Evolutionary conservation across 1,140 invertebrate species (phyloP), one percentile per base, ranked within the genome.

Genomic region (Proctacanthus coquilletti): DNA sequence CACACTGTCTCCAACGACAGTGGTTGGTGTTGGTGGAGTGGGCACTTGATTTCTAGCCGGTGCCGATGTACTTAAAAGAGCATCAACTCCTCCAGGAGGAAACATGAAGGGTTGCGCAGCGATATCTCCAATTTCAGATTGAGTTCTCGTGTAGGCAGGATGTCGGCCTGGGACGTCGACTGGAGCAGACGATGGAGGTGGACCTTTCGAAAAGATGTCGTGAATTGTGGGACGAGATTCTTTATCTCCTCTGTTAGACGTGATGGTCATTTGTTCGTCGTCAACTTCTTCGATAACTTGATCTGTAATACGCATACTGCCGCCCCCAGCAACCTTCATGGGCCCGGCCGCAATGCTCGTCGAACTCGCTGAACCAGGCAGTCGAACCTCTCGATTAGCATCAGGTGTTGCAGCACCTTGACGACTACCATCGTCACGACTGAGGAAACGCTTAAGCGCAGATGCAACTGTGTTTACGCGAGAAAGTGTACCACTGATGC

Each of bases 261-360:
- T 81, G 33, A 82, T 74, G 3, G 82, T 84, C 42, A 72, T 65
- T 52, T 84, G 80, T 48, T 85, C 82, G 44, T 84, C 82, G 44
- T 84, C 82, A 0, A 84, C 77, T 53, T 85, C 82, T 52, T 84
- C 80, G 18, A 84, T 85, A 3, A 84, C 75, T 44, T 80, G 74
- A 46, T 77, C 71, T 0, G 77, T 71, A 13, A 85, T 78, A 44
- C 73, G 69, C 63, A 77, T 74, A 21, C 72, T 76, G n/a, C 75
- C 75, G 17, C 51, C 48, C 18, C 38, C 32, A 34, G 39, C 34
- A 40, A 34, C 41, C n/a, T 34, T 40, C 29, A 31, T 39, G 10
- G 2, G 4, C 4, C 50, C 42, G n/a, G 51, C 50, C 18, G 42
- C 47, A 5, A 60, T 38, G 18, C 52, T 56, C 0, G 56, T 43